Evolutionary conservation across 2,797 vertebrate species (phyloP).

Genomic region (Clarias pachynema): DNA sequence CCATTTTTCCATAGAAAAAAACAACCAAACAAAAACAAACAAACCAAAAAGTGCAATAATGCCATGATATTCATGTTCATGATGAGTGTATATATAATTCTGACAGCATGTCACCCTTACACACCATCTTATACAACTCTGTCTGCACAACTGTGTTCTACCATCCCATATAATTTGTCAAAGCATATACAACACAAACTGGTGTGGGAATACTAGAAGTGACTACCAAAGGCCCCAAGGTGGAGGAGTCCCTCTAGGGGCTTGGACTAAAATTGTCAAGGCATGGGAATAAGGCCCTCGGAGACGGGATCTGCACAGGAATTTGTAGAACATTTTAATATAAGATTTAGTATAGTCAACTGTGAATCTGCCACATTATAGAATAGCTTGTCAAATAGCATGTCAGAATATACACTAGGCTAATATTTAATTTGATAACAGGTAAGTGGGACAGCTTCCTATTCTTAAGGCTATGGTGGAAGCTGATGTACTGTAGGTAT

Average conservation of each 20-base stretch:
- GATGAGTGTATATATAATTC: no score
- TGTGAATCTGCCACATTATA: background rate
- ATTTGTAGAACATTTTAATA: background rate
- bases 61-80: no score
- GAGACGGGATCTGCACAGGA: background rate
- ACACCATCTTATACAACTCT: slow-evolving; percentile 1
- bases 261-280: slow-evolving; percentile 4
- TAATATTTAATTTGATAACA: background rate
- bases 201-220: background rate
- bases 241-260: slow-evolving; percentile 11
- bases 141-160: background rate
- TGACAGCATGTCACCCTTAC: background rate
- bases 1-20: no score
- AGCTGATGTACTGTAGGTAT: background rate
- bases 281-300: slow-evolving; percentile 4
- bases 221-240: background rate
- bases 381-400: background rate
- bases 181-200: background rate
- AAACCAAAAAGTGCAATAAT: no score
- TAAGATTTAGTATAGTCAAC: background rate
- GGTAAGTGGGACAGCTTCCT: background rate
- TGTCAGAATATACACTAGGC: background rate
- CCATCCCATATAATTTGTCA: background rate
- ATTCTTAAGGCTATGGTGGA: background rate
- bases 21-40: no score